Evolutionary conservation across 2,888 invertebrate species (phyloP).

Genomic region (Parascotia fuliginaria): DNA sequence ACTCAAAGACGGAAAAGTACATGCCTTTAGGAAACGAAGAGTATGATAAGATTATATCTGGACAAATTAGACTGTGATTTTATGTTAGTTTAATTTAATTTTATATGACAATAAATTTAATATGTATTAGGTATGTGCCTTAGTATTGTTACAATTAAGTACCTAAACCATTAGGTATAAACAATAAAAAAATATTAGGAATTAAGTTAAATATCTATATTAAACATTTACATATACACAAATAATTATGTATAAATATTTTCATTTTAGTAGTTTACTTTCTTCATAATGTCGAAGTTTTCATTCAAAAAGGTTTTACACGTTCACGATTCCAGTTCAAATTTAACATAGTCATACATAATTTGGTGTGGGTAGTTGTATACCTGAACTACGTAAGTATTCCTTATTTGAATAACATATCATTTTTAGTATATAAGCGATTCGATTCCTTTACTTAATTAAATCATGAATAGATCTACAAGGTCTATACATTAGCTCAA

Average conservation of each 20-base stretch:
- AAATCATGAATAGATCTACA: not conserved
- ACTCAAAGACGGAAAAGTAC: slow-evolving; percentile 89
- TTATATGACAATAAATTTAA: too few relatives aligned
- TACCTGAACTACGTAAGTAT: not conserved
- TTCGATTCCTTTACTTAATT: slow-evolving; percentile 1
- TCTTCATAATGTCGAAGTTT: too few relatives aligned
- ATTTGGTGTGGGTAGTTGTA: not conserved
- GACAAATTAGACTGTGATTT: slow-evolving; percentile 91
- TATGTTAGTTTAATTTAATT: slow-evolving; percentile 23
- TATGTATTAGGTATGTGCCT: slow-evolving; percentile 27
- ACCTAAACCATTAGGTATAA: too few relatives aligned
- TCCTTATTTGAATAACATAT: not conserved
- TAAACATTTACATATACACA: too few relatives aligned
- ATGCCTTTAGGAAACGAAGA: slow-evolving; percentile 89
- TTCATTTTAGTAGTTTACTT: too few relatives aligned
- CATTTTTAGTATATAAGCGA: not conserved
- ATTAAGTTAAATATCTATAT: too few relatives aligned
- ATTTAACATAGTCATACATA: not conserved
- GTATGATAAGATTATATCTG: slow-evolving; percentile 91
- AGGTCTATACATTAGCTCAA: slow-evolving; percentile 2
- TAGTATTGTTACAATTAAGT: slow-evolving; percentile 1
- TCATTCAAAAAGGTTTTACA: too few relatives aligned
- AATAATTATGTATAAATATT: too few relatives aligned
- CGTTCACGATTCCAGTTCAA: too few relatives aligned
- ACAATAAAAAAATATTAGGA: too few relatives aligned